Evolutionary conservation across 2,888 invertebrate genomes (phyloP), one percentile per base, ranked within the genome.

Genomic region (Gastrophysa polygoni): DNA sequence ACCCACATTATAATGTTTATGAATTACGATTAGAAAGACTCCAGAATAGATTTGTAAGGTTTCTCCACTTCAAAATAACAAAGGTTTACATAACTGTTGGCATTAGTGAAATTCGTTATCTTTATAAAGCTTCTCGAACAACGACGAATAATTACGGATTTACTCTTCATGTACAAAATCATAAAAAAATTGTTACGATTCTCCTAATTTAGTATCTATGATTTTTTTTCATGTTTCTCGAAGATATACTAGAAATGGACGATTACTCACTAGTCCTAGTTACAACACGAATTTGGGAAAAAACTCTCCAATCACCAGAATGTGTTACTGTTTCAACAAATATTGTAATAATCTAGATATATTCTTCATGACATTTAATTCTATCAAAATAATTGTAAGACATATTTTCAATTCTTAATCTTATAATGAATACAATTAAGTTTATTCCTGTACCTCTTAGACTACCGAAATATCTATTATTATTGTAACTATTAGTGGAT

Each of bases 161-260:
- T 11, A 38, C 32, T 29, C n/a, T 16, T 16, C 2, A 21, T 6
- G 18, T 29, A 21, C 20, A 51, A 51, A 17, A 24, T 21, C 24
- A 21, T 28, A 14, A 47, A 24, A n/a, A 32, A 20, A 52, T 60
- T n/a, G 48, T 66, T 6, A 49, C 18, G 38, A 44, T 24, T 14
- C 17, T 29, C 21, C 20, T 52, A 10, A 38, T 38, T 16, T 38
- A 38, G 38, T 38, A 11, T 38, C 38, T 14, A 38, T 38, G 38
- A 38, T 38, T 38, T 38, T 38, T 11, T 38, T 6, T 38, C 38
- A 38, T 38, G 38, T 38, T 38, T 11, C 38, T 38, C 44, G 16
- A 44, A 44, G 44, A 44, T 44, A 44, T 18, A 44, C 44, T 44
- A 44, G 16, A 44, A 44, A 44, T 44, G 16, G 44, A 44, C 44